Evolutionary conservation across 2,113 vertebrate species (phyloP).

Genomic region (Aspiorhynchus laticeps): DNA sequence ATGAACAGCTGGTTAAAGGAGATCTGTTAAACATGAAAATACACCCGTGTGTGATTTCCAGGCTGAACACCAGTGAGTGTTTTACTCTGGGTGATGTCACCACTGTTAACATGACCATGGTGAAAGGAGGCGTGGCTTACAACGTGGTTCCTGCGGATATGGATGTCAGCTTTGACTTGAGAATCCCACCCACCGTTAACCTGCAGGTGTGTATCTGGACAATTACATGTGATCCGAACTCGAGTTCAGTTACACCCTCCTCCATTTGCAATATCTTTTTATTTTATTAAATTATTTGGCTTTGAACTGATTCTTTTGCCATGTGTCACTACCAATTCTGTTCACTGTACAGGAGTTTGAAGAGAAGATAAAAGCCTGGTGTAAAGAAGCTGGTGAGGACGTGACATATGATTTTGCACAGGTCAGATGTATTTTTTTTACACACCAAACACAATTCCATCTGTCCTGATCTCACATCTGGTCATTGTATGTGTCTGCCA

Average conservation of each 20-base stretch:
- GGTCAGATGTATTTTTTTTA: conserved; percentile 72
- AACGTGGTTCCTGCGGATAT: conserved; percentile 86
- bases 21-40: neutral
- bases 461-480: neutral
- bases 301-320: neutral
- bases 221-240: neutral
- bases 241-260: neutral
- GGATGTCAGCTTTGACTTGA: conserved; percentile 88
- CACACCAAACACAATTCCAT: neutral
- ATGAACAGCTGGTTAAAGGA: neutral
- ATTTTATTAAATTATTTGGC: neutral
- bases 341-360: conserved; percentile 63
- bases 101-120: conserved; percentile 61
- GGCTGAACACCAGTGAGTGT: conserved; percentile 84
- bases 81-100: conserved; percentile 79
- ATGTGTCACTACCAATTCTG: neutral
- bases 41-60: conserved; percentile 56
- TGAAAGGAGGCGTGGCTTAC: conserved; percentile 78
- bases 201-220: conserved; percentile 78
- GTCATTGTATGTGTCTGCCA: neutral
- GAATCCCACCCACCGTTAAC: conserved; percentile 89
- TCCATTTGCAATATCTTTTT: neutral
- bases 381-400: conserved; percentile 84
- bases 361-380: conserved; percentile 86
- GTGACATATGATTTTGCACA: conserved; percentile 88